These are phyloP conservation scores for Tupaia tana DNA, from an alignment of 2,113 vertebrate species.

Conservation along the genomic window DNA sequence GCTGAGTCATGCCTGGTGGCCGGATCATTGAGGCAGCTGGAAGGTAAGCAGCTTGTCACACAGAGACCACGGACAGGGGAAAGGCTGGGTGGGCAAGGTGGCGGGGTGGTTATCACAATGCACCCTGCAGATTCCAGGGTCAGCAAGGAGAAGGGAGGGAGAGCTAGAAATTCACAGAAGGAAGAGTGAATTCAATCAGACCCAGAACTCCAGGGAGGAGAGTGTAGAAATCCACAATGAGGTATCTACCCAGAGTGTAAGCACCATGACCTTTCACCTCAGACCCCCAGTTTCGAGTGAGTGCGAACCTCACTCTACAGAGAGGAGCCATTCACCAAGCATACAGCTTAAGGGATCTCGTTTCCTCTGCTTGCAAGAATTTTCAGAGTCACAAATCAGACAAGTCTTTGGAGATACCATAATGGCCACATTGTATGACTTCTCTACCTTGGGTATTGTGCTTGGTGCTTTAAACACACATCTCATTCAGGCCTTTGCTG, in stretches of 20 bases:
- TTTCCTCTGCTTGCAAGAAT: background rate
- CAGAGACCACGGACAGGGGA: constrained; percentile 26
- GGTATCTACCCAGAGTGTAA: background rate
- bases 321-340: background rate
- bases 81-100: background rate
- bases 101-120: background rate
- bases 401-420: background rate
- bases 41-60: constrained; percentile 38
- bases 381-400: background rate
- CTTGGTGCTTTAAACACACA: background rate
- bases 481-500: background rate
- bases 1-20: constrained; percentile 84
- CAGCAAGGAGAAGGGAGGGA: background rate
- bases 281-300: background rate
- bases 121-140: background rate
- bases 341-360: background rate
- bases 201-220: background rate
- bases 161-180: background rate
- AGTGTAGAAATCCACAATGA: background rate
- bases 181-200: background rate
- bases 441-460: background rate
- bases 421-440: background rate
- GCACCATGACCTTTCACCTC: no score
- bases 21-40: constrained; percentile 26
- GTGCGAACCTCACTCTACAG: background rate